These are phyloP conservation scores for Campoplex nolae DNA, from an alignment of 2,888 invertebrate genomes.

Conservation along the genomic window DNA sequence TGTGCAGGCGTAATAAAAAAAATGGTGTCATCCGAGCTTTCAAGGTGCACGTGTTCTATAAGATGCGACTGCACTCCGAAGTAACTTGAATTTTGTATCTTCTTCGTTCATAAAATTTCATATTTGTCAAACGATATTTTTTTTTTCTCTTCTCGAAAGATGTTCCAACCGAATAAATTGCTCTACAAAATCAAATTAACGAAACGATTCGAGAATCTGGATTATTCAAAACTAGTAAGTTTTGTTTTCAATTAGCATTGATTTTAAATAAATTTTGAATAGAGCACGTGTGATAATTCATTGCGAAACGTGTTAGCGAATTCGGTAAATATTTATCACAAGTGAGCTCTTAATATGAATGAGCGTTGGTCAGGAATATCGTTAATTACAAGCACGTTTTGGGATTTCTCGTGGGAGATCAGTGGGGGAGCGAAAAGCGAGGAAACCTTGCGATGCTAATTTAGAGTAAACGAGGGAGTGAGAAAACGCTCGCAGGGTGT, in stretches of 20 bases:
- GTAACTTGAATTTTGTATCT: background rate
- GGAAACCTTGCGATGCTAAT: slow-evolving; percentile 46
- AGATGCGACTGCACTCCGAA: background rate
- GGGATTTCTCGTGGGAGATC: slow-evolving; percentile 38
- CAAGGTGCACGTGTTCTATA: background rate
- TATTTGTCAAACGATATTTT: background rate
- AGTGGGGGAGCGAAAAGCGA: background rate
- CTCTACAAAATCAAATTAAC: background rate
- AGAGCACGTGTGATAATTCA: background rate
- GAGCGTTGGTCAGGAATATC: slow-evolving; percentile 26
- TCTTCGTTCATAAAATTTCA: background rate
- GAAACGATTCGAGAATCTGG: background rate
- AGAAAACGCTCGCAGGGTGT: slow-evolving; percentile 14
- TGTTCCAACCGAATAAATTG: background rate
- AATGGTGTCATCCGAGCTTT: background rate
- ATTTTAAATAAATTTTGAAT: no score
- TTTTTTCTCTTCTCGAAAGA: no score
- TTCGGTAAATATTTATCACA: background rate
- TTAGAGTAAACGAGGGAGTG: slow-evolving; percentile 27
- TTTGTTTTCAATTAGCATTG: background rate
- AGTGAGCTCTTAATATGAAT: slow-evolving; percentile 7
- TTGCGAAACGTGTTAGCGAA: background rate
- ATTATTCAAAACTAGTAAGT: background rate
- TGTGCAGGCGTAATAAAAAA: background rate
- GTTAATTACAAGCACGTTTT: slow-evolving; percentile 41